These are phyloP conservation scores for Lota lota DNA, from an alignment of 2,113 vertebrate species.

Conservation along the genomic window DNA sequence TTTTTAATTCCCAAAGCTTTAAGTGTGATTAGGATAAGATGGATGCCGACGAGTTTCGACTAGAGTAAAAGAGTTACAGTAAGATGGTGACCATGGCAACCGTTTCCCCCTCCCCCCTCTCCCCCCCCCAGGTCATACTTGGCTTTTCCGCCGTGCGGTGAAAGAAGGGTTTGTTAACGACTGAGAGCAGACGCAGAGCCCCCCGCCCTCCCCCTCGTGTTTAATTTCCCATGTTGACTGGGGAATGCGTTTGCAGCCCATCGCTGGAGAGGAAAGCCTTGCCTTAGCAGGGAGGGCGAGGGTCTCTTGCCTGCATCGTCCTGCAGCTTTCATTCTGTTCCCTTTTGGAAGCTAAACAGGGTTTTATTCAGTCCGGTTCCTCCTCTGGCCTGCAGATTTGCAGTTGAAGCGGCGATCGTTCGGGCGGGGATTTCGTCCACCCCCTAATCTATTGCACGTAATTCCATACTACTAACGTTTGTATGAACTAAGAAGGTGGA, in stretches of 20 bases:
- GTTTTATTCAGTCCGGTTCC: constrained; percentile 12
- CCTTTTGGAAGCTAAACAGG: constrained; percentile 44
- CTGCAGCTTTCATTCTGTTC: constrained; percentile 38
- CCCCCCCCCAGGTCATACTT: constrained; percentile 4
- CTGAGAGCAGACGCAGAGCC: constrained; percentile 23
- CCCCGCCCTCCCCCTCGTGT: constrained; percentile 43
- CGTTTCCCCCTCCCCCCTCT: constrained; percentile 3
- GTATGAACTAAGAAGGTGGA: no score
- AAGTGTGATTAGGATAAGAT: constrained; percentile 4
- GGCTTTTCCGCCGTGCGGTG: constrained; percentile 27
- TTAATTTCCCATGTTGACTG: constrained; percentile 28
- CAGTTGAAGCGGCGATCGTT: background rate
- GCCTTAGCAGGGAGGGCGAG: constrained; percentile 20
- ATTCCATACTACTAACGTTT: no score
- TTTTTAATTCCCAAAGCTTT: background rate
- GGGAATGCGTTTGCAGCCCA: constrained; percentile 31
- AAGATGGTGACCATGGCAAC: constrained; percentile 37
- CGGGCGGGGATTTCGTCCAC: background rate
- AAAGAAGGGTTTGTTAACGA: constrained; percentile 41
- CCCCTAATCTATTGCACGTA: background rate
- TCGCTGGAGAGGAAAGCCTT: constrained; percentile 19
- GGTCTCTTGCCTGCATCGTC: constrained; percentile 24
- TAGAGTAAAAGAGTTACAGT: constrained; percentile 6
- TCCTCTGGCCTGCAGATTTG: background rate
- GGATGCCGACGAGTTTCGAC: constrained; percentile 3